Base-by-base conservation (phyloP, 2,113 vertebrate genomes). In the Turnix velox region DNA sequence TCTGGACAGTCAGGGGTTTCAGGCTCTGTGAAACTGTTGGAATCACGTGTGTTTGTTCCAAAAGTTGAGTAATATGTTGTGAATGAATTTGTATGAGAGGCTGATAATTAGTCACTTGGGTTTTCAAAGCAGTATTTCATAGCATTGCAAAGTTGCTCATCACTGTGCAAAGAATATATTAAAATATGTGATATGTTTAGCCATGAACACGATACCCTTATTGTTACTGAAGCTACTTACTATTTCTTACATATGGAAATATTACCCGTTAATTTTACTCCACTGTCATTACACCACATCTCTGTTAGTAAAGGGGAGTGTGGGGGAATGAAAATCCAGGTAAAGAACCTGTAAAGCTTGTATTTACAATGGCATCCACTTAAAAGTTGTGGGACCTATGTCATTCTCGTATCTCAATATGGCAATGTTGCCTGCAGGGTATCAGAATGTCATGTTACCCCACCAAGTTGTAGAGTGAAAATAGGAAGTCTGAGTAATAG, bases 251-350 rank as follows among this genome's bases (percentile, higher is more conserved):
- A 62, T 71, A 51, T 42, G 58, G 68, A 87, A 93, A 79, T 95
- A 96, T 84, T 94, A 88, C 93, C 81, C 92, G 84, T 72, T 95
- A 90, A 33, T 93, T 88, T 77, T 94, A 10, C 58, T 92, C 78
- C 71, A 57, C 61, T 92, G 25, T 82, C 14, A 0, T 91, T 91
- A n/a, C 31, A 14, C 22, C 8, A 13, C 48, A 24, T 22, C 35
- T 95, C 42, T 5, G 1, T n/a, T n/a, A 43, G 43, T 63, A 58
- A 77, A 94, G 69, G 23, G 8, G 42, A 43, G 12, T 12, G 16
- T 11, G 2, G 6, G 4, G 22, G 9, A 12, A 18, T 27, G 22
- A 55, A 7, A 84, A 75, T 77, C 28, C 15, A 37, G 46, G 30
- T 78, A 48, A 52, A 58, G 51, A 82, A 58, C 48, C 23, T 11